Evolutionary conservation across 2,797 vertebrate genomes (phyloP).

Genomic region (Pyrocephalus nanus): DNA sequence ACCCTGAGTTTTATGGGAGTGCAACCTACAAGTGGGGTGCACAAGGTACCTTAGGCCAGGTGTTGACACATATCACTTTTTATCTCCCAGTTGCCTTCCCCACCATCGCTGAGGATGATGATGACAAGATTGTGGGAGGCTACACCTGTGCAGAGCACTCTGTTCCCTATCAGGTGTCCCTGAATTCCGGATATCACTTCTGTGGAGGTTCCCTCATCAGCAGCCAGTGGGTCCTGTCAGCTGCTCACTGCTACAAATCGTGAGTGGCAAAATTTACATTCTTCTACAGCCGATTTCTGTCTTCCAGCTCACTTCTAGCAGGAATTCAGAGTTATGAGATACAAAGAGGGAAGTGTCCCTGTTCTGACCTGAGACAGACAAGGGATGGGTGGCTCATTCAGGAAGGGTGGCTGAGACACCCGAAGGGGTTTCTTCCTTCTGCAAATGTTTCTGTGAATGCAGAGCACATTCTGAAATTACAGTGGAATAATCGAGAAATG

Average conservation of each 20-base stretch:
- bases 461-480: not conserved
- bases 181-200: slow-evolving; percentile 51
- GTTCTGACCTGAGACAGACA: not conserved
- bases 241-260: slow-evolving; percentile 52
- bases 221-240: slow-evolving; percentile 26
- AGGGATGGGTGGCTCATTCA: not conserved
- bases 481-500: rapidly evolving
- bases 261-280: not conserved
- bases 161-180: slow-evolving; percentile 49
- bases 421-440: not conserved
- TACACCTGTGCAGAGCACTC: not conserved
- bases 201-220: slow-evolving; percentile 57
- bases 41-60: not conserved
- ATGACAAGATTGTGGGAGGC: slow-evolving; percentile 61
- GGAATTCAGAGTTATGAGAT: not conserved
- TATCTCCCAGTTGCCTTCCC: slow-evolving; percentile 25
- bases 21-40: not conserved
- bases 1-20: not conserved
- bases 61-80: not conserved
- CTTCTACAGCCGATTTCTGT: not conserved
- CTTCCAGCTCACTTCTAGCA: not conserved
- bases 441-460: not conserved
- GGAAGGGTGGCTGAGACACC: not conserved
- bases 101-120: not conserved
- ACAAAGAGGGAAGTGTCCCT: not conserved